Evolutionary conservation across 2,888 invertebrate genomes (phyloP), one percentile per base, ranked within the genome.

Genomic region (Odontothrips loti): DNA sequence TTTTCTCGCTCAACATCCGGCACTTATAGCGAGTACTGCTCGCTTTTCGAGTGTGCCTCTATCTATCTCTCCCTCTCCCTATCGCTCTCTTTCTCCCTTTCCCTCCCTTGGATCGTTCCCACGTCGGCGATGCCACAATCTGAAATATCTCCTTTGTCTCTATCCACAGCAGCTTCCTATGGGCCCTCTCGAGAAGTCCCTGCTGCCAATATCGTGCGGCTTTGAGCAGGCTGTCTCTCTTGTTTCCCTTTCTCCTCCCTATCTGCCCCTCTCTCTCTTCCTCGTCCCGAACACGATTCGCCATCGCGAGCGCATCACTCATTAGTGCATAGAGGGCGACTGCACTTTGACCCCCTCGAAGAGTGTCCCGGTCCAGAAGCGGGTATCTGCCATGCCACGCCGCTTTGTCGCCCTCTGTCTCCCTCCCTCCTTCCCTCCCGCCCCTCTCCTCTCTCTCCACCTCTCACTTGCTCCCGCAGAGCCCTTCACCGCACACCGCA

Each of bases 401-500:
- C 34, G 34, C n/a, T n/a, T n/a, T n/a, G n/a, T n/a, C 51, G 51
- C 10, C 51, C 51, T 20, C 20, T 51, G 15, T 20, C 20, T 15
- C 58, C 1, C 58, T 58, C 20, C 58, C 27, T 75, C 68, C 68
- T 27, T 12, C 68, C 20, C 51, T 2, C 51, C 51, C 12, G 6
- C 6, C 51, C 51, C 6, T 2, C 51, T 2, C 51, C 63, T 9
- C 23, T 23, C 68, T 23, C 23, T 68, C 68, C 27, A 6, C 68
- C 68, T 75, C 27, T 58, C 58, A 58, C 68, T 75, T 12, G 12
- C 68, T 75, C 23, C 27, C 68, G 68, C 68, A n/a, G 12, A 27
- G 68, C 68, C 68, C 68, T 75, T 27, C 68, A 75, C 68, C 68
- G 68, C 68, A 12, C 68, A 75, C 68, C 68, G 68, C 68, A 75